phyloP scores from a whole-genome alignment of 2,797 vertebrate genomes.

The Siniperca undulata region DNA sequence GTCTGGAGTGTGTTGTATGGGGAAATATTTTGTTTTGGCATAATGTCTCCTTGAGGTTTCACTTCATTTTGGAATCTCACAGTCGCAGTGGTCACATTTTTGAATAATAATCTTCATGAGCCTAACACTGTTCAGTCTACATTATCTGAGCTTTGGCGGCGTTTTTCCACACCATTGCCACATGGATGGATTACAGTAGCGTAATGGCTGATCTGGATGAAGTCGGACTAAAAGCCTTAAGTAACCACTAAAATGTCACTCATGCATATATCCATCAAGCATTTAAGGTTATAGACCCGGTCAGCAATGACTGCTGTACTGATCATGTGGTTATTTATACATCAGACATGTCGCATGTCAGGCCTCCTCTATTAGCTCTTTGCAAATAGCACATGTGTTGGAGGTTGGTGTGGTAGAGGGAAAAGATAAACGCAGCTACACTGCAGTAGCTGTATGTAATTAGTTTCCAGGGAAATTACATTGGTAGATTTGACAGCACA shows the following conservation, averaged over 20 bases:
- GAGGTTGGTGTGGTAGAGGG: not conserved
- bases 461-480: constrained; percentile 25
- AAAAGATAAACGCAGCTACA: constrained; percentile 33
- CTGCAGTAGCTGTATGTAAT: constrained; percentile 20
- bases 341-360: constrained; percentile 25
- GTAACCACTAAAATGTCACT: constrained; percentile 63
- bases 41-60: constrained; percentile 39
- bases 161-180: constrained; percentile 50
- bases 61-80: constrained; percentile 42
- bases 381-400: constrained; percentile 20
- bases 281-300: constrained; percentile 44
- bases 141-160: constrained; percentile 68
- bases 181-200: constrained; percentile 68
- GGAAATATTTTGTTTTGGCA: constrained; percentile 44
- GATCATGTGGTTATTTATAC: constrained; percentile 57
- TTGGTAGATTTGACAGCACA: constrained; percentile 2
- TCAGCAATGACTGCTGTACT: constrained; percentile 40
- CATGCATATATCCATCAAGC: constrained; percentile 27
- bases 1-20: constrained; percentile 24
- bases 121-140: constrained; percentile 41
- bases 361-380: constrained; percentile 44
- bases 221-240: constrained; percentile 57
- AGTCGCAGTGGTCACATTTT: constrained; percentile 42
- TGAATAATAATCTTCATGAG: constrained; percentile 52
- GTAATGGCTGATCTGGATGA: constrained; percentile 69